Conservation (phyloP, 1,140 invertebrate species). For the Frieseomelitta varia region DNA sequence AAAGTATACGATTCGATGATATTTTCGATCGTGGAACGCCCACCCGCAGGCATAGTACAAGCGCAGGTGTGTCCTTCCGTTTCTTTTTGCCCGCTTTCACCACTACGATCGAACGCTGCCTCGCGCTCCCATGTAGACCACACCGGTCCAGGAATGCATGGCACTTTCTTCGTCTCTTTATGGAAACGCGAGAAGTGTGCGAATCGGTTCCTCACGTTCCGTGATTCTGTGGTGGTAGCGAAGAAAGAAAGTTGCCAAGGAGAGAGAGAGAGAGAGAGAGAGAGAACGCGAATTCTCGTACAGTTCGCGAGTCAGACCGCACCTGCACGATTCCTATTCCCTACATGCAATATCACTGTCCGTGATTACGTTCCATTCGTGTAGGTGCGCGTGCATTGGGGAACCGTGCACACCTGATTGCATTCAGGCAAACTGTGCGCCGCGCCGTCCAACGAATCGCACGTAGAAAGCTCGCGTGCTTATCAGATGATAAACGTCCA, state of each 20-base stretch:
- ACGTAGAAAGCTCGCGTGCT: slow-evolving; percentile 11
- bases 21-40: slow-evolving; percentile 58
- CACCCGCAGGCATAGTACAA: slow-evolving; percentile 38
- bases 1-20: slow-evolving; percentile 39
- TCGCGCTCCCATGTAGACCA: slow-evolving; percentile 39
- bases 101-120: slow-evolving; percentile 18
- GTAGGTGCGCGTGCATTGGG: slow-evolving; percentile 1
- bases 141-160: slow-evolving; percentile 67
- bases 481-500: slow-evolving; percentile 26
- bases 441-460: background rate
- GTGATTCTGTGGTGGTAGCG: slow-evolving; percentile 40
- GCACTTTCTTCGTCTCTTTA: slow-evolving; percentile 77
- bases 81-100: slow-evolving; percentile 55
- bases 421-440: slow-evolving; percentile 18
- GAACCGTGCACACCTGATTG: slow-evolving; percentile 49
- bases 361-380: slow-evolving; percentile 48
- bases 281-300: slow-evolving; percentile 53
- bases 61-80: slow-evolving; percentile 73
- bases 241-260: slow-evolving; percentile 51
- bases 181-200: slow-evolving; percentile 78
- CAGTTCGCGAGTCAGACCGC: slow-evolving; percentile 68
- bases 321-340: slow-evolving; percentile 75
- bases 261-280: slow-evolving; percentile 50
- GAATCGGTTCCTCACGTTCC: slow-evolving; percentile 67
- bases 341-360: slow-evolving; percentile 64